Evolutionary conservation across 2,888 invertebrate genomes (phyloP).

Genomic region (Philopedon plagiatum): DNA sequence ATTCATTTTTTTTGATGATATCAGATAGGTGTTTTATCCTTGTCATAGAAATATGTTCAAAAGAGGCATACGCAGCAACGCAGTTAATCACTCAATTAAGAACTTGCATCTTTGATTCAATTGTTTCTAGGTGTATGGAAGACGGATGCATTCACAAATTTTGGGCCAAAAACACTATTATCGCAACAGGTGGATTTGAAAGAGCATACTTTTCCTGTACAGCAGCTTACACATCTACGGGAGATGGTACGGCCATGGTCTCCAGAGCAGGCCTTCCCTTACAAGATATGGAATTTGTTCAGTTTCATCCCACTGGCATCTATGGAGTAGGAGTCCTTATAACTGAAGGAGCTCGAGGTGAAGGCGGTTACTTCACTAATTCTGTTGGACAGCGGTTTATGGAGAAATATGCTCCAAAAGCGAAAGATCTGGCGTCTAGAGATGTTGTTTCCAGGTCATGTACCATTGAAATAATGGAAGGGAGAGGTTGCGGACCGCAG

Average conservation of each 20-base stretch:
- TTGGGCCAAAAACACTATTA: constrained; percentile 57
- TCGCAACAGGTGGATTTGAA: constrained; percentile 90
- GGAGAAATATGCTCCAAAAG: constrained; percentile 97
- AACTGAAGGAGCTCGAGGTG: constrained; percentile 96
- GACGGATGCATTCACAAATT: constrained; percentile 77
- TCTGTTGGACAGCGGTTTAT: constrained; percentile 93
- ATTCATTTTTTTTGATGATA: too few relatives aligned
- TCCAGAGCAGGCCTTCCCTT: constrained; percentile 92
- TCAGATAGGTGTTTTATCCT: too few relatives aligned
- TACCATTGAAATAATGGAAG: constrained; percentile 94
- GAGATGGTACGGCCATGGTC: constrained; percentile 95
- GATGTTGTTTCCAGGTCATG: constrained; percentile 97
- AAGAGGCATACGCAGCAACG: too few relatives aligned
- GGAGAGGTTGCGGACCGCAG: constrained; percentile 73
- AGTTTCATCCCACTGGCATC: constrained; percentile 97
- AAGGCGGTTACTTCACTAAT: constrained; percentile 96
- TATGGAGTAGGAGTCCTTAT: constrained; percentile 98
- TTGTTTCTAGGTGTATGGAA: constrained; percentile 69
- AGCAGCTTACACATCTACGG: constrained; percentile 97
- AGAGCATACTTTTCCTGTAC: constrained; percentile 97
- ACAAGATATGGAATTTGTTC: constrained; percentile 97
- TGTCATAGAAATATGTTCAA: too few relatives aligned
- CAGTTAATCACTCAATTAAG: too few relatives aligned
- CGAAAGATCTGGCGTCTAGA: constrained; percentile 96
- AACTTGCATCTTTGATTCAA: too few relatives aligned